Evolutionary conservation across 2,888 invertebrate genomes (phyloP).

Genomic region (Deilephila porcellus): DNA sequence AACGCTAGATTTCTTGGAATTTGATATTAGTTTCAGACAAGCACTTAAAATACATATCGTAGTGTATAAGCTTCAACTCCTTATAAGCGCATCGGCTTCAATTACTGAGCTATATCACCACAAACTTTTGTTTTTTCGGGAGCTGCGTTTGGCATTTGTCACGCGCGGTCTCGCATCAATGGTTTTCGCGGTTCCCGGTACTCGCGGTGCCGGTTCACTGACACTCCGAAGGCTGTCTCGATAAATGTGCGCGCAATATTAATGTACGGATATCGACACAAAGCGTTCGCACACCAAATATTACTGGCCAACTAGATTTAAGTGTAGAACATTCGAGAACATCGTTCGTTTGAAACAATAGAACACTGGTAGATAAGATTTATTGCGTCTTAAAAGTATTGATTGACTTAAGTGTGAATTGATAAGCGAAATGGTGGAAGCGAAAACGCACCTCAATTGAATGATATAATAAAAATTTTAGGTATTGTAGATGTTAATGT

Average conservation of each 20-base stretch:
- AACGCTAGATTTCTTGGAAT: too few relatives aligned
- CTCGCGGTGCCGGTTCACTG: conserved; percentile 4
- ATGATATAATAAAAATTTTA: too few relatives aligned
- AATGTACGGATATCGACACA: background rate
- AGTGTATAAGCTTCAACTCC: too few relatives aligned
- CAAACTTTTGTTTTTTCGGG: background rate
- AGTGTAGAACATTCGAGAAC: conserved; percentile 6
- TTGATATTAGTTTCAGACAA: too few relatives aligned
- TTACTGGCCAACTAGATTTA: background rate
- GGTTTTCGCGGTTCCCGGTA: conserved; percentile 21
- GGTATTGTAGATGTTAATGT: too few relatives aligned
- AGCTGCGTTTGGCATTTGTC: conserved; percentile 8
- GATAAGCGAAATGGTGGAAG: too few relatives aligned
- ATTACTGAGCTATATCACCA: too few relatives aligned
- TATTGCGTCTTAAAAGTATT: background rate
- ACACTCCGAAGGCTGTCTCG: conserved; percentile 14
- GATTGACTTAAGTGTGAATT: too few relatives aligned
- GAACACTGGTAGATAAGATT: background rate
- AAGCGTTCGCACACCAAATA: background rate
- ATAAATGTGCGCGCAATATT: conserved; percentile 19
- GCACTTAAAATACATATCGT: too few relatives aligned
- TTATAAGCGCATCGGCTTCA: too few relatives aligned
- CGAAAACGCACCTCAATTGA: too few relatives aligned
- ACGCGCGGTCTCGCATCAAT: conserved; percentile 22
- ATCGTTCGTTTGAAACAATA: conserved; percentile 9